phyloP scores from a whole-genome alignment of 1,140 invertebrate genomes.

The Brachionus koreanus region DNA sequence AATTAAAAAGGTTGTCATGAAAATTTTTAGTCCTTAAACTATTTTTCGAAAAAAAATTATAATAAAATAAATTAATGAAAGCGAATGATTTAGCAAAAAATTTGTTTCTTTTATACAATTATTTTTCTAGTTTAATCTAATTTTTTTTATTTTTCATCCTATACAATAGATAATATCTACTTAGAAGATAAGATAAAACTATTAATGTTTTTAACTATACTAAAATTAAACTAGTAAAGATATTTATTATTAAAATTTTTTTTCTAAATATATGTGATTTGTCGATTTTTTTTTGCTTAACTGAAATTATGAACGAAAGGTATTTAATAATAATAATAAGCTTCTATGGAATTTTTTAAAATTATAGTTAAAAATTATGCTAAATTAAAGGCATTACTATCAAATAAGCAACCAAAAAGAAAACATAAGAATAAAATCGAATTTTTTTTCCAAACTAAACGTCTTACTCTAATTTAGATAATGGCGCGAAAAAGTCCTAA shows the following conservation, averaged over 20 bases:
- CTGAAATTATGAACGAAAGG: background rate
- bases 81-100: too few species aligned
- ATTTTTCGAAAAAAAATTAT: too few species aligned
- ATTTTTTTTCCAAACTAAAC: background rate
- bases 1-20: too few species aligned
- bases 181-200: background rate
- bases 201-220: background rate
- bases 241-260: background rate
- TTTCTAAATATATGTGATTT: background rate
- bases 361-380: slow-evolving; percentile 32
- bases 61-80: background rate
- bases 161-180: background rate
- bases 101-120: background rate
- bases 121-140: background rate
- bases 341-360: background rate
- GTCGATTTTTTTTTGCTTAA: background rate
- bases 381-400: background rate
- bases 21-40: too few species aligned
- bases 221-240: background rate
- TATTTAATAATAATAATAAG: background rate
- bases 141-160: background rate
- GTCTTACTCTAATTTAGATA: background rate
- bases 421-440: background rate
- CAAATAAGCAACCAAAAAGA: background rate
- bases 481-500: background rate